Percentiles rank a stretch among this genome's conserved stretches.
Evolutionary conservation across 2,888 invertebrate species (phyloP).

Genomic region (Catocala fraxini): DNA sequence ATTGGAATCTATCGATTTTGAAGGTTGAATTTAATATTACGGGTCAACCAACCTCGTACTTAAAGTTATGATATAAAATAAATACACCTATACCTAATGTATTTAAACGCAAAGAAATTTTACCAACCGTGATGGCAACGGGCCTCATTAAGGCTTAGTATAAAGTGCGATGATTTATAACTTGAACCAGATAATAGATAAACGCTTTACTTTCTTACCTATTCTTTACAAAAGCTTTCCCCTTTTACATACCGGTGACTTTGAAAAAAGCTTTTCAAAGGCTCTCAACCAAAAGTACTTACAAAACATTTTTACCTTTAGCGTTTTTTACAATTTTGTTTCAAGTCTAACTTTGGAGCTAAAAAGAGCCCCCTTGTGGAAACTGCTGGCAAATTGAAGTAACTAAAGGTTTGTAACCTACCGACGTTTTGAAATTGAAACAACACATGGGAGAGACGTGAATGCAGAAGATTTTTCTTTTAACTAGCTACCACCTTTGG

Average conservation of each 20-base stretch:
- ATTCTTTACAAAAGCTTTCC: constrained; percentile 21
- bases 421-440: constrained; percentile 16
- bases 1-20: no score
- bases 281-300: constrained; percentile 23
- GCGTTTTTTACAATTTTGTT: constrained; percentile 35
- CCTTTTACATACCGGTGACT: constrained; percentile 29
- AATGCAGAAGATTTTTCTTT: background rate
- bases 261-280: constrained; percentile 35
- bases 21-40: no score
- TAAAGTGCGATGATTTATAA: constrained; percentile 10
- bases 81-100: background rate
- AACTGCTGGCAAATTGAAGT: constrained; percentile 27
- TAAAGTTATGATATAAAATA: background rate
- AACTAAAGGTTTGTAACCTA: constrained; percentile 23
- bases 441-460: constrained; percentile 3
- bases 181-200: constrained; percentile 14
- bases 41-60: no score
- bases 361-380: constrained; percentile 28
- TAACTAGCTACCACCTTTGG: background rate
- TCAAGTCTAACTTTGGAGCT: constrained; percentile 22
- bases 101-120: constrained; percentile 3
- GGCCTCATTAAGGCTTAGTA: constrained; percentile 9
- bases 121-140: constrained; percentile 4
- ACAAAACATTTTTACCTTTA: constrained; percentile 27
- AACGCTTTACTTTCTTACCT: constrained; percentile 17